These are phyloP conservation scores for Melipona quadrifasciata DNA, from an alignment of 1,140 invertebrate species.

Conservation along the genomic window DNA sequence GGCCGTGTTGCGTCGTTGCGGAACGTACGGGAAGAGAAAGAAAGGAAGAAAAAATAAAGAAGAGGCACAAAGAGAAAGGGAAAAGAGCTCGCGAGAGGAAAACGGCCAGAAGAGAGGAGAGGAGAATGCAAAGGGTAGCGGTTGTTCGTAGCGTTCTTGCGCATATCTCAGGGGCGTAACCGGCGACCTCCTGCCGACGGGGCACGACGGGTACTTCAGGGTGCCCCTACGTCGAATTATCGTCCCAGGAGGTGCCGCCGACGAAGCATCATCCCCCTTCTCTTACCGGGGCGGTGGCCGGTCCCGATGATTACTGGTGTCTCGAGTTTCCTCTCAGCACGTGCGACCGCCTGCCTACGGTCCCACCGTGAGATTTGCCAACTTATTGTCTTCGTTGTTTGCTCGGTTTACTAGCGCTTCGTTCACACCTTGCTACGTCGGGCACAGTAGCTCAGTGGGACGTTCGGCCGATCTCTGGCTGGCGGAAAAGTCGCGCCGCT, in stretches of 20 bases:
- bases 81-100: constrained; percentile 61
- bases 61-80: constrained; percentile 50
- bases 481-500: too few species aligned
- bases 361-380: constrained; percentile 42
- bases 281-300: constrained; percentile 12
- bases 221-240: constrained; percentile 74
- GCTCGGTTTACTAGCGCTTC: constrained; percentile 22
- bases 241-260: constrained; percentile 63
- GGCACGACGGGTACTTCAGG: constrained; percentile 69
- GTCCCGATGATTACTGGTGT: constrained; percentile 75
- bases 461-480: too few species aligned
- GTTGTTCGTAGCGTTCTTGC: constrained; percentile 37
- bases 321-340: constrained; percentile 78
- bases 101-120: neutral
- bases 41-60: constrained; percentile 37
- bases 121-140: constrained; percentile 61
- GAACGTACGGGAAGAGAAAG: neutral
- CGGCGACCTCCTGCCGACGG: constrained; percentile 71
- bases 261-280: neutral
- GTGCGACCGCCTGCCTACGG: constrained; percentile 65
- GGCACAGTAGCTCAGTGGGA: too few species aligned
- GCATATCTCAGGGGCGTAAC: constrained; percentile 79
- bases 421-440: constrained; percentile 11
- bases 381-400: constrained; percentile 70
- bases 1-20: neutral